These are phyloP conservation scores for Drosophila sordidapex DNA, from an alignment of 2,888 invertebrate species.

Conservation along the genomic window DNA sequence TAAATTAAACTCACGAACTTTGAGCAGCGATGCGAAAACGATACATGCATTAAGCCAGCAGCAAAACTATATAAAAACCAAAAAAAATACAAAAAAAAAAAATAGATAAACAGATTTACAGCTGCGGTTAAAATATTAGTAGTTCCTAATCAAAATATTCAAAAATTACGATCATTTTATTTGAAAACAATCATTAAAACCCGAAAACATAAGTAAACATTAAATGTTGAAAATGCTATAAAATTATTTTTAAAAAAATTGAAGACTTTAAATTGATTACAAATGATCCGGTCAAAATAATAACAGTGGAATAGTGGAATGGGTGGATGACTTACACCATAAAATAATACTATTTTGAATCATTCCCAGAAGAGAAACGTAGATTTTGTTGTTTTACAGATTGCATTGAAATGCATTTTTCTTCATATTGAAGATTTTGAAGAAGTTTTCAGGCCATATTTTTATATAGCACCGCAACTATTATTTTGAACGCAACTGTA, in stretches of 20 bases:
- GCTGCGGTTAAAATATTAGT: neutral
- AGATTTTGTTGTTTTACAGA: neutral
- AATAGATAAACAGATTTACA: conserved; percentile 47
- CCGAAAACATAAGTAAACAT: neutral
- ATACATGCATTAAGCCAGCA: conserved; percentile 78
- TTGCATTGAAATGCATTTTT: neutral
- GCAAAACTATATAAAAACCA: conserved; percentile 30
- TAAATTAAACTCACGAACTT: conserved; percentile 83
- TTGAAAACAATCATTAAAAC: neutral
- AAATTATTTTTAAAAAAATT: neutral
- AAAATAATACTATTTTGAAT: neutral
- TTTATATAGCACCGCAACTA: neutral
- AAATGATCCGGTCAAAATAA: neutral
- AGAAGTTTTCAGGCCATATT: neutral
- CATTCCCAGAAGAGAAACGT: neutral
- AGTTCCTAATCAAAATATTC: neutral
- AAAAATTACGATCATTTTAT: neutral
- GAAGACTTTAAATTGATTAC: neutral
- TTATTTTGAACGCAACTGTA: conserved; percentile 18
- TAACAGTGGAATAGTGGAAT: neutral
- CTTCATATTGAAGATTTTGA: neutral
- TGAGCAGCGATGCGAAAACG: conserved; percentile 79
- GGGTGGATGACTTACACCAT: neutral
- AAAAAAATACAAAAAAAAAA: conserved; percentile 38
- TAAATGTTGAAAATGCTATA: too few relatives aligned